A percentile compares a stretch with the other conserved stretches of the same genome.
phyloP scores from a whole-genome alignment of 2,113 vertebrate genomes.

The Haplotaxodon microlepis region DNA sequence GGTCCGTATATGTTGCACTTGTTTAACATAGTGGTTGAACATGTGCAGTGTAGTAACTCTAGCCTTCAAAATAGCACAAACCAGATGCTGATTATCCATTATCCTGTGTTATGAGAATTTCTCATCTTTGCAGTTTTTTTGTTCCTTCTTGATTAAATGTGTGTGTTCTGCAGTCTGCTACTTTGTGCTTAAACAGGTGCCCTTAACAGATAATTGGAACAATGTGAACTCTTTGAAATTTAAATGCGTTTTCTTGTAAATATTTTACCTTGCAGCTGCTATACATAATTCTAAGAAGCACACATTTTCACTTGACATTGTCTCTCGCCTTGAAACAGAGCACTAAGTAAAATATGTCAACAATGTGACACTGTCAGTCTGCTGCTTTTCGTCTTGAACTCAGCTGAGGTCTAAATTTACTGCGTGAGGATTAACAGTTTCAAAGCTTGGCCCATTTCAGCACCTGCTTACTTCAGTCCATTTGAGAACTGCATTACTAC shows the following conservation, averaged over 20 bases:
- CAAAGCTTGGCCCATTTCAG: slow-evolving; percentile 35
- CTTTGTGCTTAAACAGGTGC: neutral
- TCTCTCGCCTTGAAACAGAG: neutral
- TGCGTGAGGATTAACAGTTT: slow-evolving; percentile 62
- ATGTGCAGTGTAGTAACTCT: neutral
- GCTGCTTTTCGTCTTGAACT: slow-evolving; percentile 26
- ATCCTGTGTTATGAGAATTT: neutral
- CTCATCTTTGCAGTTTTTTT: neutral
- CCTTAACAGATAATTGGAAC: neutral
- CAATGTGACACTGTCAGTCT: slow-evolving; percentile 22
- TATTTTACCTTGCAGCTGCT: neutral
- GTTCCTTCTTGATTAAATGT: neutral
- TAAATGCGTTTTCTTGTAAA: neutral
- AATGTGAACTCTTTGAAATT: neutral
- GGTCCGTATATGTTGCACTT: neutral
- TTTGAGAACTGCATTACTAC: neutral
- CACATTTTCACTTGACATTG: neutral
- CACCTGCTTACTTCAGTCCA: slow-evolving; percentile 66
- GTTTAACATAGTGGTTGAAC: neutral
- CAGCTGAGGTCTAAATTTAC: slow-evolving; percentile 65
- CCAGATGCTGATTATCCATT: neutral
- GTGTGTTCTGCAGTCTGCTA: neutral
- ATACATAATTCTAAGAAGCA: neutral
- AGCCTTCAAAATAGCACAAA: neutral
- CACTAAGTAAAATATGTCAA: slow-evolving; percentile 8